phyloP scores from a whole-genome alignment of 2,113 vertebrate genomes.

The Cettia cetti region DNA sequence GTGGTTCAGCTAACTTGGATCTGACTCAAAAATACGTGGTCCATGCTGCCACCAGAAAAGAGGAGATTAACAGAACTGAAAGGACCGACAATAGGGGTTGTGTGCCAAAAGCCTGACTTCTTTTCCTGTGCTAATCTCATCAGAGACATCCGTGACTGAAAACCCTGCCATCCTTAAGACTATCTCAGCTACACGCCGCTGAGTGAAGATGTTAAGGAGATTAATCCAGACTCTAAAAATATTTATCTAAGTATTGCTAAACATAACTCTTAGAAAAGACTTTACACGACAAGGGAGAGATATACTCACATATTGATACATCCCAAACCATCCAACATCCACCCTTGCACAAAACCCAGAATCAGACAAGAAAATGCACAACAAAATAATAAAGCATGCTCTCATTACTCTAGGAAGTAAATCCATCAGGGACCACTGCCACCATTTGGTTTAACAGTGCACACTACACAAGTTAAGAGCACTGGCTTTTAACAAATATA shows the following conservation, averaged over 20 bases:
- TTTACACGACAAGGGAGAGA: background rate
- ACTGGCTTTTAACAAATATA: background rate
- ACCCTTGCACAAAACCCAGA: background rate
- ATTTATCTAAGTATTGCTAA: background rate
- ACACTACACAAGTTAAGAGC: background rate
- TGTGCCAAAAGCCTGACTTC: background rate
- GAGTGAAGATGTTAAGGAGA: background rate
- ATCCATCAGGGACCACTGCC: background rate
- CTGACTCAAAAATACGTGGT: background rate
- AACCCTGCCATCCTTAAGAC: background rate
- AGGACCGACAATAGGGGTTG: background rate
- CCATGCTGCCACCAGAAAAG: background rate
- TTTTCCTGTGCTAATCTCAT: background rate
- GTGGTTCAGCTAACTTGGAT: background rate
- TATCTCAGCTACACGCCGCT: background rate
- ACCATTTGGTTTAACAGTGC: background rate
- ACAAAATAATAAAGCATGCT: background rate
- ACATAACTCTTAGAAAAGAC: background rate
- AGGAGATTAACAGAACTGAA: conserved; percentile 14
- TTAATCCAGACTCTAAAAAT: background rate
- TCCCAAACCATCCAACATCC: background rate
- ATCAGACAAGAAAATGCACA: background rate
- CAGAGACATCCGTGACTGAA: background rate
- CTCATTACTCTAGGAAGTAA: background rate
- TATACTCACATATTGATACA: background rate